Conservation (phyloP, 2,113 vertebrate genomes). For the Phainopepla nitens region DNA sequence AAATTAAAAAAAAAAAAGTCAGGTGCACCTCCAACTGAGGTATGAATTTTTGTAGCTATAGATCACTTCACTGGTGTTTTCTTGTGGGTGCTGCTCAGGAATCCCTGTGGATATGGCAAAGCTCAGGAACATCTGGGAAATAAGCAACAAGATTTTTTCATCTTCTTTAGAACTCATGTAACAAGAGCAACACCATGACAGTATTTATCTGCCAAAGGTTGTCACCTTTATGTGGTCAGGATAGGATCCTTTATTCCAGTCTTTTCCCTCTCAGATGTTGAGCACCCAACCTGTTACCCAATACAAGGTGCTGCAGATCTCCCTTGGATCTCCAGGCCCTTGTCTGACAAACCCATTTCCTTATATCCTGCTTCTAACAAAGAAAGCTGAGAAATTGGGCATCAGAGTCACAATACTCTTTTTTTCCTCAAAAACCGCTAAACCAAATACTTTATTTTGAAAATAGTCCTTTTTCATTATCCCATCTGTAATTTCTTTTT, state of each 20-base stretch:
- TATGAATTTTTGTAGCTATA: neutral
- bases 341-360: neutral
- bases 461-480: neutral
- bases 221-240: neutral
- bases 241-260: neutral
- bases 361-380: neutral
- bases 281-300: neutral
- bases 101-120: neutral
- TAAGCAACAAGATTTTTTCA: fast-evolving
- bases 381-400: neutral
- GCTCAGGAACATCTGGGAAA: neutral
- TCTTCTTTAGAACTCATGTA: neutral
- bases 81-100: neutral
- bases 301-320: neutral
- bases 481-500: conserved; percentile 10
- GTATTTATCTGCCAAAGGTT: neutral
- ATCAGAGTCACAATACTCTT: fast-evolving
- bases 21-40: neutral
- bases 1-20: neutral
- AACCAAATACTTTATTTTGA: neutral
- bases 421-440: neutral
- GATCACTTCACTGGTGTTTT: neutral
- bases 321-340: neutral
- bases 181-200: neutral
- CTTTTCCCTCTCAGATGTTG: neutral